phyloP scores from a whole-genome alignment of 64 coral and sea anemone genomes.

The Anthopleura sola region DNA sequence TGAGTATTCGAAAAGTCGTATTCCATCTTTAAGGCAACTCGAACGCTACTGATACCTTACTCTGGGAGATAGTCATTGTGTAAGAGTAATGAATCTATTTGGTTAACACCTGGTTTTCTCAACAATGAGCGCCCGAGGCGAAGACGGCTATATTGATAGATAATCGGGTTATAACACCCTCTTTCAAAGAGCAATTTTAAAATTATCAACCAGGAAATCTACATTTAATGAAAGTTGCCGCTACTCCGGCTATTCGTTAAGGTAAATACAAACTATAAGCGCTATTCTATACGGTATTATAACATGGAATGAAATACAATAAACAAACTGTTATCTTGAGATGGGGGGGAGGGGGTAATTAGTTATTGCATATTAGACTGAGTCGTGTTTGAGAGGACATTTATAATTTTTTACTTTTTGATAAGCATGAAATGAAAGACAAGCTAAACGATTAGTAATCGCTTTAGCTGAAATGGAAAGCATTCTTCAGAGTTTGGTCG shows the following conservation, averaged over 20 bases:
- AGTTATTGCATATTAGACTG: neutral
- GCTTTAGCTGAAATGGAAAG: too few species aligned
- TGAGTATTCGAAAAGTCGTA: neutral
- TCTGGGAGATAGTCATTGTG: neutral
- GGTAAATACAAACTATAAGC: neutral
- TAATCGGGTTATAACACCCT: neutral
- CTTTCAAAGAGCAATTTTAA: neutral
- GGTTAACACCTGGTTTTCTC: neutral
- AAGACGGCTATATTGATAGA: neutral
- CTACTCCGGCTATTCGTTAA: neutral
- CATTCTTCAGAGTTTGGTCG: too few species aligned
- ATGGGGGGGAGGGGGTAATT: neutral
- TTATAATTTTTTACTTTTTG: neutral
- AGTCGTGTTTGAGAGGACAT: neutral
- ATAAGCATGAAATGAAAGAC: too few species aligned
- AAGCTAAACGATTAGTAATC: too few species aligned
- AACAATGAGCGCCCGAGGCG: neutral
- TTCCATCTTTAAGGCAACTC: conserved; percentile 3
- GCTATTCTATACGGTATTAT: too few species aligned
- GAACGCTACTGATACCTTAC: neutral
- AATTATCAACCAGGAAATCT: neutral
- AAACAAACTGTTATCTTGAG: neutral
- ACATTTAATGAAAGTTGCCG: neutral
- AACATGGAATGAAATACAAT: neutral
- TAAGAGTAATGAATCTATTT: neutral